Base-by-base conservation (phyloP, 2,888 invertebrate genomes). In the Eucera pruinosa region DNA sequence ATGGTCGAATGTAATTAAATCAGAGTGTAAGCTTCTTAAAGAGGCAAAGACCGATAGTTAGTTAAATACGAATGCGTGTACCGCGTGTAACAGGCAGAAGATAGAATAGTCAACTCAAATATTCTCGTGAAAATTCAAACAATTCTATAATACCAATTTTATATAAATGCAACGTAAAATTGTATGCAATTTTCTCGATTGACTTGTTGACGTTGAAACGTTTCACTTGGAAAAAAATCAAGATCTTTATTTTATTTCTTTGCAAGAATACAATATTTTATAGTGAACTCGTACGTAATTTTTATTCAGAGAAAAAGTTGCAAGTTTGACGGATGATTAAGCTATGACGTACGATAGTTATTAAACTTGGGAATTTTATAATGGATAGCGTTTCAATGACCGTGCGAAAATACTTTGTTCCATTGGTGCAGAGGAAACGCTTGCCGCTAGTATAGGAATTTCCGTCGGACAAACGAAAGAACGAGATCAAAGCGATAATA, bases 1-100 rank as follows among this genome's bases (percentile, higher is more conserved):
- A 18, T 25, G 41, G 58, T 23, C 43, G 18, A 23, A 36, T 27
- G 18, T 58, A 27, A 43, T 41, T 58, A 43, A 58, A 58, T 43
- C 43, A 18, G 13, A 13, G n/a, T 27, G 41, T 27, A 30, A 58
- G n/a, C 43, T 27, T 2, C 27, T 58, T 43, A 27, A 27, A n/a
- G 58, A 58, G 20, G 43, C 25, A 43, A 27, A 58, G 15, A 25
- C 1, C 11, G 18, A 25, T 18, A 33, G n/a, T n/a, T n/a, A n/a
- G n/a, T n/a, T n/a, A n/a, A n/a, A n/a, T n/a, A n/a, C n/a, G n/a
- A n/a, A n/a, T n/a, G n/a, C n/a, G n/a, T n/a, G n/a, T n/a, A n/a
- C n/a, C n/a, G n/a, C n/a, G n/a, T n/a, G n/a, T n/a, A n/a, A n/a
- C n/a, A n/a, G n/a, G n/a, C n/a, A n/a, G n/a, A n/a, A n/a, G n/a